Base-by-base conservation (phyloP, 2,113 vertebrate species). In the Vulpes lagopus region DNA sequence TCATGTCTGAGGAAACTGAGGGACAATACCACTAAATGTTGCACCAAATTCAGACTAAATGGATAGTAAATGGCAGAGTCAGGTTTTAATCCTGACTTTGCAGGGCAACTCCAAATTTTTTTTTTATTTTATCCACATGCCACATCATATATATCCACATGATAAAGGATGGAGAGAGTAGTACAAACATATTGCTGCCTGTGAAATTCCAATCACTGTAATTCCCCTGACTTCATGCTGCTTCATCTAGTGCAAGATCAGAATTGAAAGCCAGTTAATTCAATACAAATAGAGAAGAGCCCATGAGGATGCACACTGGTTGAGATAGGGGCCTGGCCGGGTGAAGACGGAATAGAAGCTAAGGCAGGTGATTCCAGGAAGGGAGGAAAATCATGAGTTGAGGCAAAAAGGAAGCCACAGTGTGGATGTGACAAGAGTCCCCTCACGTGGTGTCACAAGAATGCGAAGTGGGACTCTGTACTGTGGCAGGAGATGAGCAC, bases 1-100 rank as follows among this genome's bases (percentile, higher is more conserved):
- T 94, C 64, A 73, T 14, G 62, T 32, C 12, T 80, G 38, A 94
- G 76, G 55, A 88, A 88, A 92, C 59, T 17, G 53, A 79, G 55
- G 30, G 55, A 49, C 14, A 64, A 7, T 73, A 25, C 74, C 53
- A 38, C 53, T 81, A 86, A 86, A 14, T 64, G 73, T 3, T 83
- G 30, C 14, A 7, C 11, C 38, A 62, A 20, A 49, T 73, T 95
- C 38, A 64, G 9, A 49, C 1, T 27, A 81, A 35, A n/a, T 78
- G 27, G 8, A 5, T 62, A 62, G 17, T 53, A 86, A 55, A 25
- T 62, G 49, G 11, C 17, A 22, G 23, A 83, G 53, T 80, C 51
- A 76, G 25, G 60, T 78, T 82, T 78, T 30, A 79, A 49, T 78
- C 30, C 1, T 9, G 62, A 78, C 43, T 43, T 43, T 43, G 23